Evolutionary conservation across 2,888 invertebrate species (phyloP).

Genomic region (Cephus rjabovi): DNA sequence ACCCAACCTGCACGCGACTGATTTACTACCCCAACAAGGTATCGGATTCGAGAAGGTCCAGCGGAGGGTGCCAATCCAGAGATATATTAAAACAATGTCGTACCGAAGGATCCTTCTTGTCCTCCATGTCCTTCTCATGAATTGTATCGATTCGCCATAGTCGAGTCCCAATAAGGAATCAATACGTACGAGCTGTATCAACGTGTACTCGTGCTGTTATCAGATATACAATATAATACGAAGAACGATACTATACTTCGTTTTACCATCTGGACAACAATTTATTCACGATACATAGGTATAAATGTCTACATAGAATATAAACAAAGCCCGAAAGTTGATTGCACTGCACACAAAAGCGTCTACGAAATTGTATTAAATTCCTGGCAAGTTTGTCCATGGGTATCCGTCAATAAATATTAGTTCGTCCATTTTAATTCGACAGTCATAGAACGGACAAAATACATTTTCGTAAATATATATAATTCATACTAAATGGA

Average conservation of each 20-base stretch:
- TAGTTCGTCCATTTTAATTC: neutral
- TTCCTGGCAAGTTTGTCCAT: neutral
- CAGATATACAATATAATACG: neutral
- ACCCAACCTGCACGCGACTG: slow-evolving; percentile 51
- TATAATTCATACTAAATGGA: too few species aligned
- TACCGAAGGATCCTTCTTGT: slow-evolving; percentile 15
- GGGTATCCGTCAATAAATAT: neutral
- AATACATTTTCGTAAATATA: neutral
- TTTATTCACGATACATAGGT: neutral
- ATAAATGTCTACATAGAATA: neutral
- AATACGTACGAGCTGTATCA: neutral
- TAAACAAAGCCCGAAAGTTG: neutral
- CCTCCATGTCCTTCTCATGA: neutral
- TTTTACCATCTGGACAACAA: neutral
- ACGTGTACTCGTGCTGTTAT: neutral
- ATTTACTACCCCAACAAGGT: slow-evolving; percentile 44
- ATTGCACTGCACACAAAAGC: neutral
- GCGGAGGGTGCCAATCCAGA: slow-evolving; percentile 52
- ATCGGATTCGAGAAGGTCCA: slow-evolving; percentile 9
- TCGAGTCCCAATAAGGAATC: neutral
- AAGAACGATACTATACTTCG: neutral
- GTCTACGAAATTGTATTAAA: neutral
- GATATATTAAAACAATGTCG: slow-evolving; percentile 53
- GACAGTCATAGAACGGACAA: neutral
- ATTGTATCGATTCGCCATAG: neutral